phyloP scores from a whole-genome alignment of 1,140 invertebrate genomes.

The Aphelenchoides avenae region DNA sequence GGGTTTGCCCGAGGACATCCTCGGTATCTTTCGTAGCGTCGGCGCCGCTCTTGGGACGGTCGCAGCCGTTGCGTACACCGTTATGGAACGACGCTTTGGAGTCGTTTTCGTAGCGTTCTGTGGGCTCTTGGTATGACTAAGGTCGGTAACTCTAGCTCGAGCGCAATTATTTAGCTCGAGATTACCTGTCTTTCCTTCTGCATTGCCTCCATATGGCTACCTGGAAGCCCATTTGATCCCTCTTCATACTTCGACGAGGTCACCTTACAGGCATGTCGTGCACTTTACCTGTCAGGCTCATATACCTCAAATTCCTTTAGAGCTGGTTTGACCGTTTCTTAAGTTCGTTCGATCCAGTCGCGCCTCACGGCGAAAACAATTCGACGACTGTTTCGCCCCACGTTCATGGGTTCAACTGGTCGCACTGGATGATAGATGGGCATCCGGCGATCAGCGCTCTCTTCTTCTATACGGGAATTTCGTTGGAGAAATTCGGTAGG shows the following conservation, averaged over 20 bases:
- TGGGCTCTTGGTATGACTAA: background rate
- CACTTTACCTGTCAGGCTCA: background rate
- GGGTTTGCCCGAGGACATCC: conserved; percentile 6
- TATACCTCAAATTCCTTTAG: conserved; percentile 7
- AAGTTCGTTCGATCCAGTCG: conserved; percentile 1
- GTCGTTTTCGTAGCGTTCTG: background rate
- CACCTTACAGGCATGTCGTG: background rate
- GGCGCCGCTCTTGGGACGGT: conserved; percentile 4
- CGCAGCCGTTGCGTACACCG: conserved; percentile 11
- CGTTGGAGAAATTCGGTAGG: conserved; percentile 12
- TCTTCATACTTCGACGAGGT: background rate
- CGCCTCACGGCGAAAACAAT: too few relatives aligned
- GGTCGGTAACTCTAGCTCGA: background rate
- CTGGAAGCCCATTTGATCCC: conserved; percentile 10
- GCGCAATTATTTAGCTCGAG: conserved; percentile 5
- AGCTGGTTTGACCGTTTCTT: background rate
- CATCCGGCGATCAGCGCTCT: conserved; percentile 4
- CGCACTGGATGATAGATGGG: background rate
- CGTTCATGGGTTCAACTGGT: conserved; percentile 6
- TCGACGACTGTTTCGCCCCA: background rate
- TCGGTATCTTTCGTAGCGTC: conserved; percentile 11
- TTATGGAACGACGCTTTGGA: conserved; percentile 9
- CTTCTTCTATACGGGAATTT: conserved; percentile 21
- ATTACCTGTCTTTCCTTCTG: background rate
- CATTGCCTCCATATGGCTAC: conserved; percentile 14